Evolutionary conservation across 2,888 invertebrate genomes (phyloP), one percentile per base, ranked within the genome.

Genomic region (Cremastinae sp.): DNA sequence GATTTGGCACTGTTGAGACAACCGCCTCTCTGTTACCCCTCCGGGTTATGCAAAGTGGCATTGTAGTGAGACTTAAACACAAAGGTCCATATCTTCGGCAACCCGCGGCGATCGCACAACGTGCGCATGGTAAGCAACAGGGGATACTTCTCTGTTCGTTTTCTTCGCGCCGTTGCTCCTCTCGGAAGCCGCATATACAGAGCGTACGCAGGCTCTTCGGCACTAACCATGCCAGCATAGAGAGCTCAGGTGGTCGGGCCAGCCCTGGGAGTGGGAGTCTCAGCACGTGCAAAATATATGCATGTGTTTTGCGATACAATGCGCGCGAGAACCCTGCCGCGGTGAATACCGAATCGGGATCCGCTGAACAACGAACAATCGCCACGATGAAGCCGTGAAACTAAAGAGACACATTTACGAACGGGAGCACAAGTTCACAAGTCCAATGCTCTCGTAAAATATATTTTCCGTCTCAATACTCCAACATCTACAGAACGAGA

Each of bases 231-330:
- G 39, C 9, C 41, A 16, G 12, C 22, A 51, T 37, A 51, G 58
- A 22, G 76, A 58, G 55, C 20, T 45, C 39, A 20, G 62, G 74
- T 28, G 28, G 28, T 5, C 28, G 28, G 5, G 5, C 28, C 2
- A 28, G 28, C 28, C 28, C 28, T n/a, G 68, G n/a, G 59, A 43
- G 65, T 45, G 70, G 75, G 70, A 41, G 61, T 81, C 76, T 78
- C 58, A 70, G 84, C 84, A 84, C 84, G 85, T 85, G 84, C 84
- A 85, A 86, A 86, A 86, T 86, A n/a, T n/a, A 86, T 86, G 84
- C 84, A 85, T 85, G 85, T 83, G 80, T 84, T 85, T 78, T 83
- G 78, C 82, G 84, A 86, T 85, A 86, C 85, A 85, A 86, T 85
- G 85, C 85, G 75, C 82, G 80, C 78, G 76, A 74, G 72, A 77